Conservation (phyloP, 2,888 invertebrate species). For the Spialia ferax region DNA sequence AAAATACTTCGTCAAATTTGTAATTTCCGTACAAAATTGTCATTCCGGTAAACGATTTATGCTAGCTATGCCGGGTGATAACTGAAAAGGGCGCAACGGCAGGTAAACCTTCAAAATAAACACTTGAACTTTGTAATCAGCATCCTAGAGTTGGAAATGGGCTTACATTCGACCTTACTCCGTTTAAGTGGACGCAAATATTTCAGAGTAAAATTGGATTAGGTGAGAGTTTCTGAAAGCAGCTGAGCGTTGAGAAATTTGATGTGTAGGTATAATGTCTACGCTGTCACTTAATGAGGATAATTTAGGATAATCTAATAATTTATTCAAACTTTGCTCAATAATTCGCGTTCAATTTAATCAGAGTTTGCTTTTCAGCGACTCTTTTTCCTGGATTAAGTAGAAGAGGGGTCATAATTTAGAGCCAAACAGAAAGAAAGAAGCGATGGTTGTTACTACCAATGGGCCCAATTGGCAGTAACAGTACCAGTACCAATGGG, state of each 20-base stretch:
- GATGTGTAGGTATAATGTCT: constrained; percentile 8
- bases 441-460: no score
- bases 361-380: neutral
- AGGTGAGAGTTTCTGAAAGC: constrained; percentile 1
- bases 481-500: no score
- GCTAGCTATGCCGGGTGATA: neutral
- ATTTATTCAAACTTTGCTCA: constrained; percentile 30
- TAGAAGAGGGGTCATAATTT: no score
- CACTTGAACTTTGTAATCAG: constrained; percentile 25
- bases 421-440: no score
- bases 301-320: constrained; percentile 23
- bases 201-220: constrained; percentile 27
- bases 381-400: no score
- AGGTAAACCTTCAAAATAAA: constrained; percentile 27
- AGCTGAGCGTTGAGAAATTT: constrained; percentile 16
- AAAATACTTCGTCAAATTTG: neutral
- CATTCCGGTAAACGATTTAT: constrained; percentile 41
- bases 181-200: constrained; percentile 25
- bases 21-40: constrained; percentile 37
- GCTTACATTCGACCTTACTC: constrained; percentile 6
- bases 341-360: constrained; percentile 22
- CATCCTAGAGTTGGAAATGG: constrained; percentile 21
- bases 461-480: no score
- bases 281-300: constrained; percentile 16
- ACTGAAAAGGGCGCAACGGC: constrained; percentile 21